A percentile compares a stretch with the other conserved stretches of the same genome.
Evolutionary conservation across 2,113 vertebrate species (phyloP).

Genomic region (Leptobrachium leishanense): DNA sequence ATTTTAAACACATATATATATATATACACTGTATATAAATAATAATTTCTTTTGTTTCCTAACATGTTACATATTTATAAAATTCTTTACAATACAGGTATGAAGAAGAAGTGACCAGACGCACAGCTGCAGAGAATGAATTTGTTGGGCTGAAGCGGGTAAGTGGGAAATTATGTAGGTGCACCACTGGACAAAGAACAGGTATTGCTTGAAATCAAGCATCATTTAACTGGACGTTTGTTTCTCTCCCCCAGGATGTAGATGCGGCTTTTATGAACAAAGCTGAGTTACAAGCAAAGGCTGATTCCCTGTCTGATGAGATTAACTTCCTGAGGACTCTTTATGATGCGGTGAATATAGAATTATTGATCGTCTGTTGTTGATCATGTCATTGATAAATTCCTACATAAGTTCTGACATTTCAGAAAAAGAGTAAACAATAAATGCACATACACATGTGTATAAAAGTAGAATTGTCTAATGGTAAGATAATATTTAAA

Average conservation of each 20-base stretch:
- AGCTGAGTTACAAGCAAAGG: slow-evolving; percentile 75
- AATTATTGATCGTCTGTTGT: too few relatives aligned
- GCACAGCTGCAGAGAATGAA: slow-evolving; percentile 74
- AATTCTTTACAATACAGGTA: slow-evolving; percentile 62
- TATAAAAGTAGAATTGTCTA: too few relatives aligned
- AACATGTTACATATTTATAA: neutral
- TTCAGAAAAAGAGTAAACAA: too few relatives aligned
- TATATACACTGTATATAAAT: too few relatives aligned
- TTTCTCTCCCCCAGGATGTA: slow-evolving; percentile 67
- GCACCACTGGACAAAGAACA: too few relatives aligned
- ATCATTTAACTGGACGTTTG: neutral
- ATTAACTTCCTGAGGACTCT: slow-evolving; percentile 76
- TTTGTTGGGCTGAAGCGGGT: slow-evolving; percentile 85
- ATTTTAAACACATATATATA: too few relatives aligned
- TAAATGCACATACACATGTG: too few relatives aligned
- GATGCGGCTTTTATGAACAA: slow-evolving; percentile 81
- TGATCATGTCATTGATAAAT: neutral
- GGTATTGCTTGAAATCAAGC: too few relatives aligned
- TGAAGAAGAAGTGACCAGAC: slow-evolving; percentile 83
- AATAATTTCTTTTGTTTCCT: neutral
- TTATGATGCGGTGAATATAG: slow-evolving; percentile 70
- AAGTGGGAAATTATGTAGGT: neutral
- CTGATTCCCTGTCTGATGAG: slow-evolving; percentile 71
- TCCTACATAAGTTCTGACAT: too few relatives aligned
- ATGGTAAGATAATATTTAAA: too few relatives aligned